A percentile compares a stretch with the other conserved stretches of the same genome.
phyloP scores from a whole-genome alignment of 1,140 invertebrate genomes.

The Zaprionus vittiger region DNA sequence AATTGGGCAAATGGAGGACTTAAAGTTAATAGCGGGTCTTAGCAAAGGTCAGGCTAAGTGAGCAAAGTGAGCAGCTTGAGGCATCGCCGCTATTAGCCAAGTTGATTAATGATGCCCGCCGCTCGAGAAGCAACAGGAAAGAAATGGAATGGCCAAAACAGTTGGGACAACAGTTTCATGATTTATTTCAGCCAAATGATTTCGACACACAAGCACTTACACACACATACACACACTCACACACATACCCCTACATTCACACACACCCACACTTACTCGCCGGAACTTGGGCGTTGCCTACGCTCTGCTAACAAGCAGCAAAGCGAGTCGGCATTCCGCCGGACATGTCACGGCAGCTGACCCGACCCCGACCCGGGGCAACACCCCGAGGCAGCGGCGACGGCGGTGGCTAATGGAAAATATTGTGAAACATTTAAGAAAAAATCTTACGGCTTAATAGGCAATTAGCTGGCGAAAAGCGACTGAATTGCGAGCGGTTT shows the following conservation, averaged over 20 bases:
- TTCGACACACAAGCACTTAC: slow-evolving; percentile 19
- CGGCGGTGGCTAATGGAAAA: slow-evolving; percentile 44
- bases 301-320: slow-evolving; percentile 62
- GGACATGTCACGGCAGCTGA: slow-evolving; percentile 13
- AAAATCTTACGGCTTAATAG: slow-evolving; percentile 67
- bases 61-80: slow-evolving; percentile 20
- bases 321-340: slow-evolving; percentile 24
- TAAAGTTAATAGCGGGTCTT: slow-evolving; percentile 30
- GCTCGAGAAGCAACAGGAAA: slow-evolving; percentile 40
- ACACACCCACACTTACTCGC: slow-evolving; percentile 1
- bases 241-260: neutral
- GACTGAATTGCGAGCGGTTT: slow-evolving; percentile 37
- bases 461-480: slow-evolving; percentile 64
- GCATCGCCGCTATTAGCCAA: slow-evolving; percentile 49
- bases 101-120: slow-evolving; percentile 42
- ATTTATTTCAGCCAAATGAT: slow-evolving; percentile 61
- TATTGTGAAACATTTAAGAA: slow-evolving; percentile 56
- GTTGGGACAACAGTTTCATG: slow-evolving; percentile 46
- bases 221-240: slow-evolving; percentile 1
- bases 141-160: slow-evolving; percentile 51
- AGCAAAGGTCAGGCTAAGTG: slow-evolving; percentile 39
- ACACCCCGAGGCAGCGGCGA: neutral
- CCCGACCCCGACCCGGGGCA: neutral
- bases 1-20: slow-evolving; percentile 37
- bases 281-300: slow-evolving; percentile 21